Conservation (phyloP, 2,797 vertebrate genomes). For the Heterohyrax brucei region DNA sequence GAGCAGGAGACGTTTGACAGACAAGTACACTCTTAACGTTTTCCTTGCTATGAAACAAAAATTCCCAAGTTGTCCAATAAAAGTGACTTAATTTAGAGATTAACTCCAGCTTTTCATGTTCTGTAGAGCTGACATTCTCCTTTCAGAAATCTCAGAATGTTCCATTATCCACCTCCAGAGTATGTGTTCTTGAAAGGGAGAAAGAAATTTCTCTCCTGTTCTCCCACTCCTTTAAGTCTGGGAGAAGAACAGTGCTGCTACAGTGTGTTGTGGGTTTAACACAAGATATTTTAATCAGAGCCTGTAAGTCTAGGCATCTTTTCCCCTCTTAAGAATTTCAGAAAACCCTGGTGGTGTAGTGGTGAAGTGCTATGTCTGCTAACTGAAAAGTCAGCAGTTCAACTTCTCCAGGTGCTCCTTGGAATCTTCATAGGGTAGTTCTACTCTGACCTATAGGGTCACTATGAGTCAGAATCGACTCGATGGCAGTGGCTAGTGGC, state of each 20-base stretch:
- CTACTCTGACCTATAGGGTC: no score
- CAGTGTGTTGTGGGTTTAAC: background rate
- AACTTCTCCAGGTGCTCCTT: no score
- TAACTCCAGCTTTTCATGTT: background rate
- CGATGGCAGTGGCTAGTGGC: no score
- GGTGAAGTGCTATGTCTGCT: no score
- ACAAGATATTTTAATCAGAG: background rate
- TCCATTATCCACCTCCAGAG: background rate
- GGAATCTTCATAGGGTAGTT: no score
- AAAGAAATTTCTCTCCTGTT: background rate
- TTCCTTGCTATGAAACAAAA: slow-evolving; percentile 6
- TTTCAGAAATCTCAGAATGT: background rate
- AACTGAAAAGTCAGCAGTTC: no score
- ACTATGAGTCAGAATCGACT: no score
- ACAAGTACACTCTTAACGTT: slow-evolving; percentile 4
- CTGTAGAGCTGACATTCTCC: background rate
- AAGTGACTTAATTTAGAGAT: background rate
- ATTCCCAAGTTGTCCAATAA: background rate
- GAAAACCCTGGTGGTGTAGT: background rate
- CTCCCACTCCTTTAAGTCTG: background rate
- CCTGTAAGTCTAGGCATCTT: background rate
- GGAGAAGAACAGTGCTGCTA: background rate
- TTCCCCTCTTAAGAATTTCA: background rate
- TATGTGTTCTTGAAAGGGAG: background rate
- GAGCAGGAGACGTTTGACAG: background rate